Conservation (phyloP, 1,140 invertebrate species). For the Macrostomum lignano region DNA sequence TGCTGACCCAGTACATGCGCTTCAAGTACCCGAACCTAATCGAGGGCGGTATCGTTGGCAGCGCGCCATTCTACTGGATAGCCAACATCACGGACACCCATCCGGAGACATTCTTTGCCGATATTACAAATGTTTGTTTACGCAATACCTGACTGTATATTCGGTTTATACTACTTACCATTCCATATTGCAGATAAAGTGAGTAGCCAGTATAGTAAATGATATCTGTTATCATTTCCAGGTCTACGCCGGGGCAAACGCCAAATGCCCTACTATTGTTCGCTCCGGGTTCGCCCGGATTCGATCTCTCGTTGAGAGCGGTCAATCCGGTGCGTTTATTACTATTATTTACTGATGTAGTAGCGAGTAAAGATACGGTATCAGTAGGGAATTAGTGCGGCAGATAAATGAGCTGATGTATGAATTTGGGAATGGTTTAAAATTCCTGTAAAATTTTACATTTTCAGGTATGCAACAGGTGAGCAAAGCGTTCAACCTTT, state of each 20-base stretch:
- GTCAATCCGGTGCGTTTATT: no score
- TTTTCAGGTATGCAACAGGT: no score
- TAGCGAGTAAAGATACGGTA: no score
- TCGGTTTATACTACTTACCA: not conserved
- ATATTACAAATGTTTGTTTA: conserved; percentile 13
- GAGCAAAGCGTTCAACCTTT: conserved; percentile 11
- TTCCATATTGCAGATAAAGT: not conserved
- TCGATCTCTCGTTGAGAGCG: no score
- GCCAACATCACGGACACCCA: conserved; percentile 43
- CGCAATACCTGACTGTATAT: not conserved
- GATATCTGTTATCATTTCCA: not conserved
- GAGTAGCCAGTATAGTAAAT: not conserved
- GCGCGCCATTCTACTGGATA: conserved; percentile 67
- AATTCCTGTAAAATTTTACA: no score
- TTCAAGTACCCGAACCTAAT: conserved; percentile 75
- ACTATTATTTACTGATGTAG: no score
- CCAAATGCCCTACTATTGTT: conserved; percentile 37
- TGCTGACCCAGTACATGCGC: conserved; percentile 19
- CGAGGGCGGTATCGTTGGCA: conserved; percentile 56
- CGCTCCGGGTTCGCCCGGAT: no score
- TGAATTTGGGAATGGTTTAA: no score
- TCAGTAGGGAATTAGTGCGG: no score
- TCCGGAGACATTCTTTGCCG: conserved; percentile 37
- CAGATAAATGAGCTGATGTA: no score
- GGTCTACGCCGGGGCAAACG: conserved; percentile 16